Evolutionary conservation across 2,797 vertebrate species (phyloP).

Genomic region (Aeoliscus strigatus): DNA sequence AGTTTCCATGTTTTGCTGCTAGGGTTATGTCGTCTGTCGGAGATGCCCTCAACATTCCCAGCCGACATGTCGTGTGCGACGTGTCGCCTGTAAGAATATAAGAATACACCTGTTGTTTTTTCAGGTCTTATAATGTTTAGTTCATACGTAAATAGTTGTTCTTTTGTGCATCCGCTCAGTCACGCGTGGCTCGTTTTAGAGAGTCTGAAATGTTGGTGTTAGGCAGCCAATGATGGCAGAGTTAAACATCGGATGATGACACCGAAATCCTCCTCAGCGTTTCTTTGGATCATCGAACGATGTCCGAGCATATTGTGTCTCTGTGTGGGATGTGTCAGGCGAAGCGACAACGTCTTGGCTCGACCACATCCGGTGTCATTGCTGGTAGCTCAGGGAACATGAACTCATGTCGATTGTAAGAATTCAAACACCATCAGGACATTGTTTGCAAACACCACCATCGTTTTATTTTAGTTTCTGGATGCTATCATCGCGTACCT

Average conservation of each 20-base stretch:
- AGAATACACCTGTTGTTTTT: slow-evolving; percentile 2
- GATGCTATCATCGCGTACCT: slow-evolving; percentile 31
- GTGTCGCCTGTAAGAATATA: slow-evolving; percentile 4
- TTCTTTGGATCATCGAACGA: too few species aligned
- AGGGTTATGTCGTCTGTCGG: slow-evolving; percentile 17
- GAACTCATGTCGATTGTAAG: slow-evolving; percentile 57
- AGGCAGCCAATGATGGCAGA: too few species aligned
- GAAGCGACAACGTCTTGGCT: too few species aligned
- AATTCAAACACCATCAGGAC: slow-evolving; percentile 34
- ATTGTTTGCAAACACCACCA: slow-evolving; percentile 9
- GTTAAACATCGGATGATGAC: too few species aligned
- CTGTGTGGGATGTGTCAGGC: too few species aligned
- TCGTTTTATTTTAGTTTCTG: background rate
- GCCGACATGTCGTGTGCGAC: too few species aligned
- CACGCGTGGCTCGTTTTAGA: too few species aligned
- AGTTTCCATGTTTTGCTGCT: slow-evolving; percentile 50
- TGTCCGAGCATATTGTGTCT: too few species aligned
- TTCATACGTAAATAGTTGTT: background rate
- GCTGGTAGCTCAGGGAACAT: slow-evolving; percentile 73
- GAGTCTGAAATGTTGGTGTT: too few species aligned
- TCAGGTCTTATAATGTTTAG: background rate
- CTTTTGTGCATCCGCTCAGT: too few species aligned
- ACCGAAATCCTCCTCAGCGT: too few species aligned
- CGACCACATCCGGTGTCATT: slow-evolving; percentile 12
- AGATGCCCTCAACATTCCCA: slow-evolving; percentile 3